Base-by-base conservation (phyloP, 1,140 invertebrate species). In the Pissodes strobi region DNA sequence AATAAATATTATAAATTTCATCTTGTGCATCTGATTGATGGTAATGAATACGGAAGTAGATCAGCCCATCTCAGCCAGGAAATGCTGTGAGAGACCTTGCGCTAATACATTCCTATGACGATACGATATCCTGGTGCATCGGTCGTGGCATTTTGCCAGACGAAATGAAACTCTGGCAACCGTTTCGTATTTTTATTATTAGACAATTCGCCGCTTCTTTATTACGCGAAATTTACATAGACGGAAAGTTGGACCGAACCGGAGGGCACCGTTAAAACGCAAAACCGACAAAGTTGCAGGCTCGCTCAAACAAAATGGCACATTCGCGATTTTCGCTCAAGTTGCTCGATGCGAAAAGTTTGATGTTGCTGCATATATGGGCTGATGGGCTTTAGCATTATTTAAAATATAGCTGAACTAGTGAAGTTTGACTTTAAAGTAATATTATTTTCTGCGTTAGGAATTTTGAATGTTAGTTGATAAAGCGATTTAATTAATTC, bases 161-260 rank as follows among this genome's bases (percentile, higher is more conserved):
- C 45, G 57, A 49, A 60, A 60, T 39, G 57, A 49, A 49, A 60
- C 57, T 60, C 43, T 57, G 41, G 55, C 41, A 46, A 57, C 38
- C 55, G 55, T 57, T 57, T 43, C 57, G 64, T 62, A 66, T 66
- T 66, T 66, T 66, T 66, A 66, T 66, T 66, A 66, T 66, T 66
- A 66, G 57, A 66, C 58, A 66, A 66, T 66, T 62, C 46, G 34
- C 51, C 64, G 64, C 64, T 66, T 66, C 64, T 66, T 66, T 66
- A 66, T 66, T 66, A 56, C 58, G 57, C 48, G 43, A 66, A 66
- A 66, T 60, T 66, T 66, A 53, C 59, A 62, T 62, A 53, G 59
- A 62, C 59, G 59, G 49, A 62, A 62, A 62, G 57, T 60, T 60
- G 25, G 57, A 57, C 55, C 55, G 55, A 57, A 27, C 41, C 55